Evolutionary conservation across 2,113 vertebrate genomes (phyloP), one percentile per base, ranked within the genome.

Genomic region (Hemiscyllium ocellatum): DNA sequence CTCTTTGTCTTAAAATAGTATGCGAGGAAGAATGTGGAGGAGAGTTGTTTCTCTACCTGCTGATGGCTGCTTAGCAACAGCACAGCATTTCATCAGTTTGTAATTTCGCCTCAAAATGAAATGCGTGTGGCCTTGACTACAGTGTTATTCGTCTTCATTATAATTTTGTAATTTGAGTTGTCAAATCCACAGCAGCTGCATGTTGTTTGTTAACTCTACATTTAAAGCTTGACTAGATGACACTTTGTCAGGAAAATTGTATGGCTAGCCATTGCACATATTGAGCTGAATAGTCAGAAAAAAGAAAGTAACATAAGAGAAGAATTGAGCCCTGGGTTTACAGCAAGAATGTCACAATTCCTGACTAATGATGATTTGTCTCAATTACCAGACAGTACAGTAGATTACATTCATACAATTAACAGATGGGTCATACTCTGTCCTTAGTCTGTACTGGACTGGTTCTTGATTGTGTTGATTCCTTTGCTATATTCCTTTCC

Each of bases 121-220:
- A 95, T 95, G 94, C 10, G 94, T 72, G 69, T 95, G 68, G 93
- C 93, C 93, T 94, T 94, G 93, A 47, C 93, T 94, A 68, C 42
- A 50, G 69, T 52, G 68, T 76, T 95, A 95, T 95, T 95, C 69
- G 94, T 72, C 94, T 95, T 95, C 94, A 95, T 95, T 95, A 72
- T 76, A 95, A 95, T 95, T 95, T 95, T 95, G 94, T 95, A 95
- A 95, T 95, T 95, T 95, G 47, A 95, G 94, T 95, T 95, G 94
- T 95, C 94, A 95, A 72, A 72, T 52, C 68, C 52, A 95, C 94
- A 70, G 94, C 94, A 95, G 68, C 94, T 95, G 69, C 68, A 47
- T 72, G 68, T 76, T 72, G 47, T 72, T 50, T 95, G 94, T 76
- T 95, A 72, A 76, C 42, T 70, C 91, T 95, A 95, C 68, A 95